Base-by-base conservation (phyloP, 2,888 invertebrate genomes). In the Xylophagus ater region DNA sequence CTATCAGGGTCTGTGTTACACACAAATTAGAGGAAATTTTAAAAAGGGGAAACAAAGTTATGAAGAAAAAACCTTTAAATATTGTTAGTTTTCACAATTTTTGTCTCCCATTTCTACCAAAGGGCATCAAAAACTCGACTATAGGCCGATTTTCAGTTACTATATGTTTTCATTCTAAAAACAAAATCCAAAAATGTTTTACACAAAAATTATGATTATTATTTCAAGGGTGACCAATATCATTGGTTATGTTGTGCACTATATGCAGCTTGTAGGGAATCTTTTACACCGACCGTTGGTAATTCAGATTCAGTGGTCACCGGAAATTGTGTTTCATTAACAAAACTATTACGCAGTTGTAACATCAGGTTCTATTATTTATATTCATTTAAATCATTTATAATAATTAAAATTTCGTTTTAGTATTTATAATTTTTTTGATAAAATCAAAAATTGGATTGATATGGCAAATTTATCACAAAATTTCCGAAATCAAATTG, bases 201-300 rank as follows among this genome's bases (percentile, higher is more conserved):
- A 31, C 15, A 9, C 14, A 17, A 12, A 17, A 10, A 4, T 17
- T 28, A 15, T 10, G 20, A 18, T 26, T 14, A 13, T 19, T 18
- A 8, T 40, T 62, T 67, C n/a, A 53, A 90, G 89, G 96, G 94
- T 19, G 86, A 93, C 53, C 73, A 78, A 45, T 67, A 81, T 37
- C 90, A 93, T 57, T 97, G 96, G 96, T 73, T 96, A 58, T 88
- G 89, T 33, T 97, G 96, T 72, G 84, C 92, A 5, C 66, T 96
- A 32, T 96, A 89, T 65, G 87, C 87, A 23, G 85, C 89, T 18
- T 92, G 92, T 57, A 72, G 87, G 41, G 81, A 79, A 38, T 76
- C 81, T 2, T 73, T 77, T 43, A 80, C 81, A 33, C 86, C 89
- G 3, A 87, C 89, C 7, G 81, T 90, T 14, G 81, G 81, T 46